A percentile compares a stretch with the other conserved stretches of the same genome.
phyloP scores from a whole-genome alignment of 2,797 vertebrate species.

The Loriculus beryllinus region DNA sequence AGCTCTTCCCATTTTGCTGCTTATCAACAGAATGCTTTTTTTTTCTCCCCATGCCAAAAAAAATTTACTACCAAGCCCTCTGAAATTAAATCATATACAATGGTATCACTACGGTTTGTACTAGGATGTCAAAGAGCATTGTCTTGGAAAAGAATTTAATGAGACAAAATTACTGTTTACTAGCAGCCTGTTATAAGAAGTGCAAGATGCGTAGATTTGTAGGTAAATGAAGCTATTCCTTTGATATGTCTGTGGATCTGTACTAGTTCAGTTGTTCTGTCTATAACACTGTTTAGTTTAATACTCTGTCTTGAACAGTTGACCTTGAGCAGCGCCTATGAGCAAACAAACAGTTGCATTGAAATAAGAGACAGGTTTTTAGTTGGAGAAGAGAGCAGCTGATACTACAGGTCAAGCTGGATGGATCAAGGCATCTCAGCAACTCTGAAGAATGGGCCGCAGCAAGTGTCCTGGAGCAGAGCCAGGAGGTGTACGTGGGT shows the following conservation, averaged over 20 bases:
- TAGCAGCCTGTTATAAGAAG: neutral
- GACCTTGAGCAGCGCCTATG: neutral
- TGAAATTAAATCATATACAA: neutral
- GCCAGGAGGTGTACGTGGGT: neutral
- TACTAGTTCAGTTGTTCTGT: neutral
- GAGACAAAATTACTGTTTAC: neutral
- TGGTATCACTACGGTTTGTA: neutral
- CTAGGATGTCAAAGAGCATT: too few species aligned
- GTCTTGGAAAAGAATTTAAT: neutral
- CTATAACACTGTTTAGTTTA: neutral
- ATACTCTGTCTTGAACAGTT: neutral
- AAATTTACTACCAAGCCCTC: neutral
- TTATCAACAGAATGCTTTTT: neutral
- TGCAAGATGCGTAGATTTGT: neutral
- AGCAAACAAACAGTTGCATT: constrained; percentile 47
- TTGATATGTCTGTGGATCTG: neutral
- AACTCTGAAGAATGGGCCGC: neutral
- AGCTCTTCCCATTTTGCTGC: neutral
- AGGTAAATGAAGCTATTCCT: neutral
- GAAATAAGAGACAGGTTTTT: constrained; percentile 68
- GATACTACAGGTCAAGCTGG: neutral
- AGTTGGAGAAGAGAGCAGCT: constrained; percentile 65
- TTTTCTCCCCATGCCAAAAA: neutral
- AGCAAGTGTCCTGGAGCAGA: neutral
- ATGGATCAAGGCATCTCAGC: neutral